Conservation (phyloP, 64 coral and sea anemone genomes). For the Cladopsammia gracilis region DNA sequence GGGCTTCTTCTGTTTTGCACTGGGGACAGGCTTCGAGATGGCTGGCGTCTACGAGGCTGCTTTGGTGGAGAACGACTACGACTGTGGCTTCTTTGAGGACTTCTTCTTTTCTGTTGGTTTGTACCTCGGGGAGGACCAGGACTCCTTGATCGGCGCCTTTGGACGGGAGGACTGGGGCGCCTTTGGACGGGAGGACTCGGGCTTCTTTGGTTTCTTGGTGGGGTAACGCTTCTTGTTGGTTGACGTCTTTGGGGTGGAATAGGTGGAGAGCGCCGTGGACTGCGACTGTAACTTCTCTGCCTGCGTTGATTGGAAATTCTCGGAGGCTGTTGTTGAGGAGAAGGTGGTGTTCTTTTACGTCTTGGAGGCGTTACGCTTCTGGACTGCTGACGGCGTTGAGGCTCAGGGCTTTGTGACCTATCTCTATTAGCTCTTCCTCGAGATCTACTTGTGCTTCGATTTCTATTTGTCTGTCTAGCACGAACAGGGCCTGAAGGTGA, state of each 20-base stretch:
- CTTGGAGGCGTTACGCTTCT: constrained; percentile 33
- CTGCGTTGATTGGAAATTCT: constrained; percentile 9
- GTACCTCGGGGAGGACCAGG: neutral
- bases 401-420: neutral
- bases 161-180: neutral
- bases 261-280: neutral
- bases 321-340: neutral
- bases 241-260: constrained; percentile 4
- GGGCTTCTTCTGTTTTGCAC: neutral
- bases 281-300: constrained; percentile 20
- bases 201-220: constrained; percentile 4
- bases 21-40: neutral
- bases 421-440: neutral
- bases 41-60: constrained; percentile 20
- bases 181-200: constrained; percentile 4
- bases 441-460: constrained; percentile 14
- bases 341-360: neutral
- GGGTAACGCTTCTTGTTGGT: neutral
- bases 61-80: neutral
- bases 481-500: neutral
- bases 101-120: constrained; percentile 23
- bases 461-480: neutral
- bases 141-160: constrained; percentile 6
- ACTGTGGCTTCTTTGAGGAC: constrained; percentile 7
- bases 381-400: neutral